Evolutionary conservation across 2,888 invertebrate genomes (phyloP).

Genomic region (Drosophila hamatofila): DNA sequence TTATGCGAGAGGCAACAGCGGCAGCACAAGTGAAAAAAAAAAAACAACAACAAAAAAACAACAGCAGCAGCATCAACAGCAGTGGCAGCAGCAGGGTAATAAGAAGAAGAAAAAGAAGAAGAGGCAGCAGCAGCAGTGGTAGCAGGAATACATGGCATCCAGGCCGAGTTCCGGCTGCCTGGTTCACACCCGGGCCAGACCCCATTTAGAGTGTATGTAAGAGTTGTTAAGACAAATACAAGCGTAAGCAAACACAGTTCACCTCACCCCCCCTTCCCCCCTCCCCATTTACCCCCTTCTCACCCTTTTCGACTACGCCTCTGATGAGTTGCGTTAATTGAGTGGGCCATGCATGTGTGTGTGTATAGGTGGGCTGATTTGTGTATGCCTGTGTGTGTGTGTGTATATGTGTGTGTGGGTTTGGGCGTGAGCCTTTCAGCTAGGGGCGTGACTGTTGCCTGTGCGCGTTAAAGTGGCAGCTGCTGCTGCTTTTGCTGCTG

Average conservation of each 20-base stretch:
- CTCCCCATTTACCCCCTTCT: background rate
- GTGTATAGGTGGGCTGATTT: slow-evolving; percentile 26
- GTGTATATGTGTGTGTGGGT: background rate
- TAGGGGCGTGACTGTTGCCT: slow-evolving; percentile 34
- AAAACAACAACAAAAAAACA: background rate
- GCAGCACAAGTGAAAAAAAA: slow-evolving; percentile 17
- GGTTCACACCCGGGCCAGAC: slow-evolving; percentile 29
- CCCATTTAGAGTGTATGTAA: slow-evolving; percentile 71
- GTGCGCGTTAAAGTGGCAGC: slow-evolving; percentile 67
- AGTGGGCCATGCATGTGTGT: slow-evolving; percentile 65
- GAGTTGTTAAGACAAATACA: slow-evolving; percentile 76
- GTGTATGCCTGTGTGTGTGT: slow-evolving; percentile 19
- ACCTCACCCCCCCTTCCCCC: background rate
- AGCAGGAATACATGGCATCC: slow-evolving; percentile 23
- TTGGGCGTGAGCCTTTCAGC: slow-evolving; percentile 34
- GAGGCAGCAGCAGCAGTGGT: background rate
- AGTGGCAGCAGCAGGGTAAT: slow-evolving; percentile 23
- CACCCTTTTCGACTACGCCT: slow-evolving; percentile 21
- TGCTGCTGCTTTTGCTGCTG: slow-evolving; percentile 27
- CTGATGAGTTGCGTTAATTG: slow-evolving; percentile 75
- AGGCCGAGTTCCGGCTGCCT: slow-evolving; percentile 42
- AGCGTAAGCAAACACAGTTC: slow-evolving; percentile 40
- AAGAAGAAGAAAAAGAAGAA: slow-evolving; percentile 14
- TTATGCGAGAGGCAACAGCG: slow-evolving; percentile 64
- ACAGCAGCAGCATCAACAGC: slow-evolving; percentile 18